Base-by-base conservation (phyloP, 2,113 vertebrate species). In the Pitta sordida region DNA sequence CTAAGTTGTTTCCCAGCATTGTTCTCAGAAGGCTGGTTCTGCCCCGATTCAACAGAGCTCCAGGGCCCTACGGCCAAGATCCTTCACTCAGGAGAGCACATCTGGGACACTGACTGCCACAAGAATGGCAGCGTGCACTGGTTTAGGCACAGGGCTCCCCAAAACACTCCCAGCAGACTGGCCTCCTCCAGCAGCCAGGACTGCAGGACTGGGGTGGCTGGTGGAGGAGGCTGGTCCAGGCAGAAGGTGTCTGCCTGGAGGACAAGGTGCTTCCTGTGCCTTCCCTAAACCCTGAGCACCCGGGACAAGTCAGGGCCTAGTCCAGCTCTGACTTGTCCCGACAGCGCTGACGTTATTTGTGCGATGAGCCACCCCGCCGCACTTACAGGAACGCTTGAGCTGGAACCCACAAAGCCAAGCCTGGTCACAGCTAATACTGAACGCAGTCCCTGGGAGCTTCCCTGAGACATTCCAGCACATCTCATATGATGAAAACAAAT, bases 401-500 rank as follows among this genome's bases (percentile, higher is more conserved):
- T 19, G 11, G 48, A 92, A 83, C 84, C 93, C 85, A 90, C 78
- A 93, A 86, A 94, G 94, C 84, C 95, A 81, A 95, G 90, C 90
- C 90, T 8, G 12, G 82, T 56, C 90, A 91, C 87, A 94, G 85
- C 90, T 80, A 80, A 94, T 68, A 91, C 41, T 53, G 75, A 91
- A 29, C 75, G 94, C 78, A 76, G 11, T 62, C 86, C 91, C 87
- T 81, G 52, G 82, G 63, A 93, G 71, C 82, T 95, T 95, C 93
- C 60, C 76, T 86, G 78, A 78, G 79, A 90, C 82, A 90, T 94
- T 92, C 90, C 93, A 94, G 85, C 64, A 88, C 76, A 91, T 88
- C 71, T 86, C 91, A 93, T n/a, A 86, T 15, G 88, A 90, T 70
- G 91, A 94, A 95, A 96, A 96, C 90, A 95, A 93, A 90, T 90